Percentiles rank a stretch among this genome's conserved stretches.
Conservation (phyloP, 1,140 invertebrate species). For the Samia ricini region DNA sequence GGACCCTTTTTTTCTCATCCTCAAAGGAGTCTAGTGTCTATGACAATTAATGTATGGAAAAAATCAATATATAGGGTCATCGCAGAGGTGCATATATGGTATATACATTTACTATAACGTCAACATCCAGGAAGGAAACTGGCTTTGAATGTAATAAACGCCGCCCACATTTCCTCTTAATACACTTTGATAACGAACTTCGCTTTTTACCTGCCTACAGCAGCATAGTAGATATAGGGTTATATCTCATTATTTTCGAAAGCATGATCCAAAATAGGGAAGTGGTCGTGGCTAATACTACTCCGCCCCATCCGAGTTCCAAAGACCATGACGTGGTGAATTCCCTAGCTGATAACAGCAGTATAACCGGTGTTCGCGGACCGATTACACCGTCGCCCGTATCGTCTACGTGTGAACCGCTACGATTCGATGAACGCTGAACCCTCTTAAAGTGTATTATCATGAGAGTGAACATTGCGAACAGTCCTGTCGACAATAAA, state of each 20-base stretch:
- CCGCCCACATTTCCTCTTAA: too few species aligned
- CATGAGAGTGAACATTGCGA: constrained; percentile 91
- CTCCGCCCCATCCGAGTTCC: constrained; percentile 89
- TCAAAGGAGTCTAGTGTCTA: too few species aligned
- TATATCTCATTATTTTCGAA: constrained; percentile 93
- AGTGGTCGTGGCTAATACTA: constrained; percentile 86
- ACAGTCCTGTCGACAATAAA: constrained; percentile 82
- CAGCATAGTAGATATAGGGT: constrained; percentile 86
- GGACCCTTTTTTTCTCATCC: too few species aligned
- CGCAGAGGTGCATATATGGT: too few species aligned
- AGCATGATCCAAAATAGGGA: constrained; percentile 91
- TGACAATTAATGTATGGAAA: too few species aligned
- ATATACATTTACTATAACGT: too few species aligned
- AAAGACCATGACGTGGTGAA: constrained; percentile 90
- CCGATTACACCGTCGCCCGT: constrained; percentile 85
- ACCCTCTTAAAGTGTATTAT: constrained; percentile 93
- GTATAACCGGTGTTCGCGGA: constrained; percentile 59
- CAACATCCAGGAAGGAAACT: too few species aligned
- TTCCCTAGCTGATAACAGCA: constrained; percentile 81
- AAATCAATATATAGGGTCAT: too few species aligned
- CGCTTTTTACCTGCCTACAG: constrained; percentile 79
- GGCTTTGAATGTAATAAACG: too few species aligned
- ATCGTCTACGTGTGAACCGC: constrained; percentile 76
- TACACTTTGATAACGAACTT: too few species aligned
- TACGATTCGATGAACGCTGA: constrained; percentile 79